Conservation (phyloP, 2,113 vertebrate species). For the Apaloderma vittatum region DNA sequence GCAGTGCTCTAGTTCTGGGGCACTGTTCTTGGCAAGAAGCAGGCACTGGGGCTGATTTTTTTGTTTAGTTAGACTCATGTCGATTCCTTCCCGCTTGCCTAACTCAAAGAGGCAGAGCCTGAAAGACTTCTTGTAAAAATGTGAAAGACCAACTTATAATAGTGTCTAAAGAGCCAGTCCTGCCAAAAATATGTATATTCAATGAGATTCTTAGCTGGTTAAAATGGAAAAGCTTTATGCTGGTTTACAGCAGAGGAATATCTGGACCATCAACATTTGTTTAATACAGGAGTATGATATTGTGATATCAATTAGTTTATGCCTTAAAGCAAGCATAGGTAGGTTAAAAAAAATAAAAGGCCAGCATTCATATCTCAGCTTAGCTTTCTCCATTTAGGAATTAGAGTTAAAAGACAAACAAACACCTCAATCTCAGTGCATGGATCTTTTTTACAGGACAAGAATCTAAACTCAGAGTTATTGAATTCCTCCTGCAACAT, state of each 20-base stretch:
- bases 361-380: not conserved
- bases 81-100: not conserved
- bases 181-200: constrained; percentile 39
- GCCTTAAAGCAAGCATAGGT: not conserved
- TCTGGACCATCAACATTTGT: constrained; percentile 3
- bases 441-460: not conserved
- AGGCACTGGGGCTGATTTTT: constrained; percentile 21
- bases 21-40: constrained; percentile 66
- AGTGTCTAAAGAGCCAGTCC: constrained; percentile 39
- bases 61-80: not conserved
- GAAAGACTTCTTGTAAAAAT: constrained; percentile 23
- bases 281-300: not conserved
- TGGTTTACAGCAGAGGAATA: not conserved
- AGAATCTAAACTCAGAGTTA: not conserved
- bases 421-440: not conserved
- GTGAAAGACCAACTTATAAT: constrained; percentile 34
- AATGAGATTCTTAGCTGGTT: not conserved
- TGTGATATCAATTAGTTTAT: constrained; percentile 40
- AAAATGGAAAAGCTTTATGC: not conserved
- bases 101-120: constrained; percentile 43
- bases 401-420: constrained; percentile 15
- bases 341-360: not conserved
- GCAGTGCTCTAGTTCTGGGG: constrained; percentile 50
- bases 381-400: not conserved
- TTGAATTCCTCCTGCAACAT: not conserved